Percentiles rank a stretch among this genome's conserved stretches.
Evolutionary conservation across 2,888 invertebrate species (phyloP).

Genomic region (Tipula vernalis): DNA sequence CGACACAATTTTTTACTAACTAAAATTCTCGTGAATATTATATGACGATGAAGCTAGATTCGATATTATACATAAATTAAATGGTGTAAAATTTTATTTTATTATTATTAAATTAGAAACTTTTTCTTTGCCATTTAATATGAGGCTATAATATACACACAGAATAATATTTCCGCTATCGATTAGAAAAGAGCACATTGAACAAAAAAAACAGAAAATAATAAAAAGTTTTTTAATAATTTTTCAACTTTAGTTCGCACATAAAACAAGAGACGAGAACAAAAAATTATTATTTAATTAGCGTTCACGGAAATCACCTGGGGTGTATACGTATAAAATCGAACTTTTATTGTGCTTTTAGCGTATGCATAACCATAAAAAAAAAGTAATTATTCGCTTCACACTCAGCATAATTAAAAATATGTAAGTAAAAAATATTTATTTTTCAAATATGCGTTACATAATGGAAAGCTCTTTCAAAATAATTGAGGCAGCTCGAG

Average conservation of each 20-base stretch:
- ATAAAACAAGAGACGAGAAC: not conserved
- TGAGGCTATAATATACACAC: not conserved
- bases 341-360: not conserved
- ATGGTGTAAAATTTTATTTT: not conserved
- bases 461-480: too few relatives aligned
- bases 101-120: not conserved
- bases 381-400: not conserved
- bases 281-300: not conserved
- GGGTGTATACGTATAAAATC: not conserved
- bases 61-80: not conserved
- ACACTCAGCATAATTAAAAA: too few relatives aligned
- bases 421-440: too few relatives aligned
- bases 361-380: not conserved
- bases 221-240: not conserved
- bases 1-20: not conserved
- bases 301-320: not conserved
- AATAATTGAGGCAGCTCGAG: too few relatives aligned
- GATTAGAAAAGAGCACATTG: not conserved
- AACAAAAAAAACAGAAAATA: not conserved
- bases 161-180: not conserved
- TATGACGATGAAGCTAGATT: not conserved
- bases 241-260: not conserved
- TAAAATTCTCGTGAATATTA: not conserved
- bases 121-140: not conserved
- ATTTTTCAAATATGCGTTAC: too few relatives aligned